phyloP scores from a whole-genome alignment of 2,888 invertebrate genomes.

The Zootermopsis nevadensis region DNA sequence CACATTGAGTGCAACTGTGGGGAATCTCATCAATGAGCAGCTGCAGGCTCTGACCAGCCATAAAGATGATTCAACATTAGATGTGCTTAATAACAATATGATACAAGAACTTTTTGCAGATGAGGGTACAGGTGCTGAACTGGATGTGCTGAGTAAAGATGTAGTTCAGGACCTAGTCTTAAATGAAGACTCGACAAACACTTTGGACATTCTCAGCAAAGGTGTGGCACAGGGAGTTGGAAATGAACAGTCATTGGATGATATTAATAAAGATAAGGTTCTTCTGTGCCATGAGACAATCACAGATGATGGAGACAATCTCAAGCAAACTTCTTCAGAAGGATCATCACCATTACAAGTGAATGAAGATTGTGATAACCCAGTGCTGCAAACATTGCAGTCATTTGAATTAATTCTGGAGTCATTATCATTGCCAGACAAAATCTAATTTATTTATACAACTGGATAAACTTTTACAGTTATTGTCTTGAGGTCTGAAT shows the following conservation, averaged over 20 bases:
- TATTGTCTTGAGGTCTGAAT: too few relatives aligned
- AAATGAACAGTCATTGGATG: background rate
- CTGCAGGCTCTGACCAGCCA: background rate
- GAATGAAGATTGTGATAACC: conserved; percentile 9
- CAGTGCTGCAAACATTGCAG: conserved; percentile 8
- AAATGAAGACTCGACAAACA: background rate
- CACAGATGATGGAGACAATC: background rate
- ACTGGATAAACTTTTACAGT: too few relatives aligned
- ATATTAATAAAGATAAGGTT: background rate
- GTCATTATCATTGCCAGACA: conserved; percentile 13
- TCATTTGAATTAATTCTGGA: conserved; percentile 33
- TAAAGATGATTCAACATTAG: background rate
- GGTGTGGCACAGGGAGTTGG: background rate
- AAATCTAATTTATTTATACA: background rate
- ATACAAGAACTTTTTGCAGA: conserved; percentile 23
- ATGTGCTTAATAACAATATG: conserved; percentile 21
- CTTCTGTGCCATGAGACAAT: conserved; percentile 25
- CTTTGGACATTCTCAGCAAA: conserved; percentile 1
- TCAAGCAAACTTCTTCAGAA: background rate
- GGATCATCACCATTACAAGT: background rate
- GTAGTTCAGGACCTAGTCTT: background rate
- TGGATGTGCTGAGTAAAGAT: background rate
- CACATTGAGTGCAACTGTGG: background rate
- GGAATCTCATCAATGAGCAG: background rate
- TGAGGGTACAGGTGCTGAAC: background rate